Conservation (phyloP, 2,113 vertebrate species). For the Ranitomeya variabilis region DNA sequence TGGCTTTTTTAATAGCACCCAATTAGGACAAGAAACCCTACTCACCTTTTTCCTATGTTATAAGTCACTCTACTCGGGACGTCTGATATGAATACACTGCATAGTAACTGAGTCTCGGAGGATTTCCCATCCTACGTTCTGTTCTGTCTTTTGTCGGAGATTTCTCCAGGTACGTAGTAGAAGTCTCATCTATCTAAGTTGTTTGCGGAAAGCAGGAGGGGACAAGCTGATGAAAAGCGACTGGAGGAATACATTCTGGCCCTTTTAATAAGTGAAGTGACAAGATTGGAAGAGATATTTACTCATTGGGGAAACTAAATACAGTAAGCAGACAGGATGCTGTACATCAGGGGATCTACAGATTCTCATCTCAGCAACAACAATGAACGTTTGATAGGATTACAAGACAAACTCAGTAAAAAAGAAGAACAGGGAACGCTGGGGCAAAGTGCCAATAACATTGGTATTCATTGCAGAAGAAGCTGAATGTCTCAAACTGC, state of each 20-base stretch:
- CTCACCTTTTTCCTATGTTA: not conserved
- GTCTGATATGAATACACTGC: not conserved
- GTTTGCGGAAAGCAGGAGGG: not conserved
- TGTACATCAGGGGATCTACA: not conserved
- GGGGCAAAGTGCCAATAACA: not conserved
- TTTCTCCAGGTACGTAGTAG: not conserved
- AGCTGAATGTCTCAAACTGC: not conserved
- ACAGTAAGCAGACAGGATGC: not conserved
- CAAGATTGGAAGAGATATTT: conserved; percentile 1
- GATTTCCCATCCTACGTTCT: not conserved
- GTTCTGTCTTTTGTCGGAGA: not conserved
- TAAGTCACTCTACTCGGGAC: not conserved
- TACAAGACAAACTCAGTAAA: conserved; percentile 7
- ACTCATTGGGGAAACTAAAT: conserved; percentile 21
- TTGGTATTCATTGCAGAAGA: conserved; percentile 12
- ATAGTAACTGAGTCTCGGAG: not conserved
- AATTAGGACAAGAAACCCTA: not conserved
- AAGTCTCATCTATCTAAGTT: conserved; percentile 1
- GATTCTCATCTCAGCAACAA: conserved; percentile 5
- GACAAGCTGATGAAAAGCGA: not conserved
- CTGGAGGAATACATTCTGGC: not conserved
- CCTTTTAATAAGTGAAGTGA: conserved; percentile 15
- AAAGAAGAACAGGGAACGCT: not conserved
- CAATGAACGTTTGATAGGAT: conserved; percentile 31
- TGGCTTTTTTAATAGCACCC: not conserved